phyloP scores from a whole-genome alignment of 2,888 invertebrate genomes.

The Synergus gifuensis region DNA sequence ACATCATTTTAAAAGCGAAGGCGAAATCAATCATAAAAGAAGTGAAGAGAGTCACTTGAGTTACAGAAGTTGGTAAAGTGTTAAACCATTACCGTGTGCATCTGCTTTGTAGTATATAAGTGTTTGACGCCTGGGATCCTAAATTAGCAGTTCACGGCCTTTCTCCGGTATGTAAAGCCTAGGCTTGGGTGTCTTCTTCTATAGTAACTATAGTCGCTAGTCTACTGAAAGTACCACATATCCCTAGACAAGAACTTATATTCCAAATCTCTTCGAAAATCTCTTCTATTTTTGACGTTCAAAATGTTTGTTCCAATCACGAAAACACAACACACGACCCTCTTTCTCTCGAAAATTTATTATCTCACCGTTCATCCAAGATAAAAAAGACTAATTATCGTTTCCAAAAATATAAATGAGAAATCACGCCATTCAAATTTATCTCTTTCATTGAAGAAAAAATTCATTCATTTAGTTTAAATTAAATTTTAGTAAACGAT shows the following conservation, averaged over 20 bases:
- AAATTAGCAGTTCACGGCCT: slow-evolving; percentile 39
- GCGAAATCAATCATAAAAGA: slow-evolving; percentile 21
- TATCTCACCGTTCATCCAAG: background rate
- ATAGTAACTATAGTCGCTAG: background rate
- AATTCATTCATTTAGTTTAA: too few relatives aligned
- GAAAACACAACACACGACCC: slow-evolving; percentile 20
- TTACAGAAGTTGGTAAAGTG: slow-evolving; percentile 18
- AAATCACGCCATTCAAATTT: background rate
- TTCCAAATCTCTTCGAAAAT: background rate
- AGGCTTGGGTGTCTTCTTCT: slow-evolving; percentile 5
- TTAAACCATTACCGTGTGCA: slow-evolving; percentile 22
- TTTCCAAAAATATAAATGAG: background rate
- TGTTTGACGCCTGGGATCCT: slow-evolving; percentile 39
- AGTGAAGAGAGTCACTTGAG: slow-evolving; percentile 28
- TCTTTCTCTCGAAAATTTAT: slow-evolving; percentile 16
- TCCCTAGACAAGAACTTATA: background rate
- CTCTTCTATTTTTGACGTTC: slow-evolving; percentile 15
- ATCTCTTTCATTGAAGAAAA: background rate
- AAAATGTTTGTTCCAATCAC: slow-evolving; percentile 31
- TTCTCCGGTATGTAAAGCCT: slow-evolving; percentile 12
- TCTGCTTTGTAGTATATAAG: slow-evolving; percentile 10
- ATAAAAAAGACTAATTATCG: slow-evolving; percentile 2
- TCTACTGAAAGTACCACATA: background rate
- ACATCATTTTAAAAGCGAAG: background rate
- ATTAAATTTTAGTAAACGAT: too few relatives aligned